phyloP scores from a whole-genome alignment of 2,113 vertebrate species.

The Gobius niger region DNA sequence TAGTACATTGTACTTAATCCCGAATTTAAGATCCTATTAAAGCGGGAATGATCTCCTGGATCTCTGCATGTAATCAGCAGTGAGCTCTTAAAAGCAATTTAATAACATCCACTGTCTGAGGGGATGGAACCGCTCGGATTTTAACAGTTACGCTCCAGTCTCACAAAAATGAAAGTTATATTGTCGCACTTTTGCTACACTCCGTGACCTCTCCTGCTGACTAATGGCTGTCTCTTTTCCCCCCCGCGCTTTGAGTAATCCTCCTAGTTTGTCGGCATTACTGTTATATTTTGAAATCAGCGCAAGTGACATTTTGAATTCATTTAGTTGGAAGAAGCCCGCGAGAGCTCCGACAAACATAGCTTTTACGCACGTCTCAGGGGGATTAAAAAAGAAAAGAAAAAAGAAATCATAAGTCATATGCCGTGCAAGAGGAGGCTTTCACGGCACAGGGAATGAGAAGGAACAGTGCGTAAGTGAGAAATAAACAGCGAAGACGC shows the following conservation, averaged over 20 bases:
- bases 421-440: background rate
- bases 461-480: background rate
- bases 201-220: conserved; percentile 32
- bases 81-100: conserved; percentile 9
- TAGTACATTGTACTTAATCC: conserved; percentile 1
- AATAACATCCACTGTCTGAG: background rate
- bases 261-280: conserved; percentile 9
- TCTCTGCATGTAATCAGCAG: background rate
- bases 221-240: conserved; percentile 17
- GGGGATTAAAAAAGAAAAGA: conserved; percentile 12
- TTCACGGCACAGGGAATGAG: conserved; percentile 27
- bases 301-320: conserved; percentile 33
- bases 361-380: conserved; percentile 39
- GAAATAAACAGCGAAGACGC: background rate
- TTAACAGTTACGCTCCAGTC: conserved; percentile 6
- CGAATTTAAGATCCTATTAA: conserved; percentile 2
- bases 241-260: conserved; percentile 1
- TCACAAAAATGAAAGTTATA: conserved; percentile 31
- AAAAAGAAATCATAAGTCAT: conserved; percentile 16
- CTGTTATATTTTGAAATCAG: conserved; percentile 21
- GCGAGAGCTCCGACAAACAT: conserved; percentile 22
- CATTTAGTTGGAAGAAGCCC: background rate
- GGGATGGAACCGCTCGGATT: background rate
- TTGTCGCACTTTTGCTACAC: conserved; percentile 27
- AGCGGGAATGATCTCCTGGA: background rate